A percentile compares a stretch with the other conserved stretches of the same genome.
These are phyloP conservation scores for Palythoa caribaeorum DNA, from an alignment of 92 coral and sea anemone species.

Conservation along the genomic window DNA sequence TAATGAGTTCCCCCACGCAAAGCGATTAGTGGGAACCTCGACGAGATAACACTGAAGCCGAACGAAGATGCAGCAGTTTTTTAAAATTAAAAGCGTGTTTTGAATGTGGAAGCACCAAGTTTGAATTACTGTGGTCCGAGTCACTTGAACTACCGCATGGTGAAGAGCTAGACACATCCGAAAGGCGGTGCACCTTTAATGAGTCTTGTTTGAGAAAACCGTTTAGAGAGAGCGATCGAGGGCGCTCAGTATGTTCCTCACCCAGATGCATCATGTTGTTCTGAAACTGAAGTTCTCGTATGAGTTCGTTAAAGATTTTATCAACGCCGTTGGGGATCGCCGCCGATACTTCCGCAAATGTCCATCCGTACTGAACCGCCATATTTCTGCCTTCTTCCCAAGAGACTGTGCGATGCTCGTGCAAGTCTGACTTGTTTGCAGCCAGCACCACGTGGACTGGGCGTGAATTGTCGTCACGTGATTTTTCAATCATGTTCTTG, in stretches of 20 bases:
- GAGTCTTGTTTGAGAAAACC: neutral
- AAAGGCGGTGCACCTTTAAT: neutral
- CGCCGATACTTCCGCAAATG: constrained; percentile 81
- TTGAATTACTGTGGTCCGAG: constrained; percentile 6
- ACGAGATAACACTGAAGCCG: neutral
- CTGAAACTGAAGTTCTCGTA: constrained; percentile 67
- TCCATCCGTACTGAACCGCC: constrained; percentile 80
- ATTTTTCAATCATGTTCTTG: constrained; percentile 69
- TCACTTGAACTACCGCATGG: constrained; percentile 8
- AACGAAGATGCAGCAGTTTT: constrained; percentile 32
- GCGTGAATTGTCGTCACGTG: constrained; percentile 51
- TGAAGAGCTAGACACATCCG: neutral
- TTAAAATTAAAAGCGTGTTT: constrained; percentile 28
- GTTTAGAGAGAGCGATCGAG: constrained; percentile 19
- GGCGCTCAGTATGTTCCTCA: constrained; percentile 23
- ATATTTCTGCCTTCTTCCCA: constrained; percentile 64
- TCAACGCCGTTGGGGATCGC: constrained; percentile 73
- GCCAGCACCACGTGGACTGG: constrained; percentile 63
- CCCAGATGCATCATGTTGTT: constrained; percentile 46
- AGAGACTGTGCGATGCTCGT: constrained; percentile 72
- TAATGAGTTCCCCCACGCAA: too few species aligned
- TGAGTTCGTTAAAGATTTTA: constrained; percentile 66
- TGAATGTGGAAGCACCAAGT: neutral
- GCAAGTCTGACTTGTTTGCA: constrained; percentile 76
- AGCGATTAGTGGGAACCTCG: constrained; percentile 23